A percentile compares a stretch with the other conserved stretches of the same genome.
Evolutionary conservation across 2,113 vertebrate species (phyloP).

Genomic region (Myotis yumanensis): DNA sequence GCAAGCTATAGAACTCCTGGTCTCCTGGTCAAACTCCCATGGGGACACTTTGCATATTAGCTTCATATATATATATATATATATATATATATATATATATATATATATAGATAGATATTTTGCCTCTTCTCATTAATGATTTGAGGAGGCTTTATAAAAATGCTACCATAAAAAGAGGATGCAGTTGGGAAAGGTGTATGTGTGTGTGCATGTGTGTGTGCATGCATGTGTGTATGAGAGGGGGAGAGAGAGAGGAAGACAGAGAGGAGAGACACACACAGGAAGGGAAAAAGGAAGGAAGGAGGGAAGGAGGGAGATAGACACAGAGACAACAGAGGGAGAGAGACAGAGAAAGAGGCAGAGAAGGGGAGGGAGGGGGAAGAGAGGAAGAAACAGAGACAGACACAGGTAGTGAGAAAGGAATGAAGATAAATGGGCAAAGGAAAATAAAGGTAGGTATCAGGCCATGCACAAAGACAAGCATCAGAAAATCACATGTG

Average conservation of each 20-base stretch:
- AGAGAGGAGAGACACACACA: not conserved
- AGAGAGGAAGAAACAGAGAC: not conserved
- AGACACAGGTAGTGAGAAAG: not conserved
- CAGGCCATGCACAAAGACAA: not conserved
- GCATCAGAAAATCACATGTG: fast-evolving
- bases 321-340: not conserved
- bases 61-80: not conserved
- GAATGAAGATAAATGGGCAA: not conserved
- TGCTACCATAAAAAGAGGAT: not conserved
- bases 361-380: too few species aligned
- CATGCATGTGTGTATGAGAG: too few species aligned
- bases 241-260: not conserved
- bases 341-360: not conserved
- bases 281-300: not conserved
- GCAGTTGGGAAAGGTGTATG: not conserved
- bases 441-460: not conserved
- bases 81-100: not conserved
- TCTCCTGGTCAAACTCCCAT: too few species aligned
- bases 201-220: too few species aligned
- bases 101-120: not conserved
- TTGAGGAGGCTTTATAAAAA: constrained; percentile 12
- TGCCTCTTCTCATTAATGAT: not conserved
- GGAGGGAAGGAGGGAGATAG: not conserved
- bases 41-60: too few species aligned
- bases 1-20: too few species aligned